A percentile compares a stretch with the other conserved stretches of the same genome.
These are phyloP conservation scores for Drosophila sulfurigaster DNA, from an alignment of 1,140 invertebrate species.

Conservation along the genomic window DNA sequence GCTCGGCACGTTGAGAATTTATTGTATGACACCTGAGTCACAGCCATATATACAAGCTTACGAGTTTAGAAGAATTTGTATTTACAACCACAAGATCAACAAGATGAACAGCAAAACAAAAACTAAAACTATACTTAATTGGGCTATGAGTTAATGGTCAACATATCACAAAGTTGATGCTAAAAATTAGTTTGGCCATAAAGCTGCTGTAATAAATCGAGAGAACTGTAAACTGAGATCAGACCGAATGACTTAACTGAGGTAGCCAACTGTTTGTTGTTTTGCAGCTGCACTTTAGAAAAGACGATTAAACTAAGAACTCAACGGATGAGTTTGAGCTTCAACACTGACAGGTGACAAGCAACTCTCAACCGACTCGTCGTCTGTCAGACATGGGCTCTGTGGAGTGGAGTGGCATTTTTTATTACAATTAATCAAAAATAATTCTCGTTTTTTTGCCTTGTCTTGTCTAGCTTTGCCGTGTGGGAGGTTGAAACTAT, in stretches of 20 bases:
- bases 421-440: constrained; percentile 49
- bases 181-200: constrained; percentile 36
- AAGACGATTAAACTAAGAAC: constrained; percentile 28
- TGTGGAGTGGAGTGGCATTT: constrained; percentile 34
- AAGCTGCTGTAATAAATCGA: constrained; percentile 25
- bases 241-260: constrained; percentile 29
- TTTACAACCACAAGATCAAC: constrained; percentile 16
- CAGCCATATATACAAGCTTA: constrained; percentile 56
- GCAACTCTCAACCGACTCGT: neutral
- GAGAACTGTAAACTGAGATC: constrained; percentile 31
- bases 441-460: constrained; percentile 12
- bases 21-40: constrained; percentile 67
- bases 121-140: constrained; percentile 55
- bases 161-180: constrained; percentile 49
- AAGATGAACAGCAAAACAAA: constrained; percentile 20
- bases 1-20: constrained; percentile 54
- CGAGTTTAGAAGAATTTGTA: constrained; percentile 9
- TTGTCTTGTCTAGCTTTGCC: constrained; percentile 11
- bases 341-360: constrained; percentile 42
- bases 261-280: constrained; percentile 11
- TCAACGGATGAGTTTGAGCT: constrained; percentile 24
- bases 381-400: constrained; percentile 7
- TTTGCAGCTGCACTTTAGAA: constrained; percentile 37
- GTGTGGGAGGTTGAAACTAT: constrained; percentile 44
- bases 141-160: constrained; percentile 70